Conservation (phyloP, 2,797 vertebrate species). For the Corythornis leucogaster region DNA sequence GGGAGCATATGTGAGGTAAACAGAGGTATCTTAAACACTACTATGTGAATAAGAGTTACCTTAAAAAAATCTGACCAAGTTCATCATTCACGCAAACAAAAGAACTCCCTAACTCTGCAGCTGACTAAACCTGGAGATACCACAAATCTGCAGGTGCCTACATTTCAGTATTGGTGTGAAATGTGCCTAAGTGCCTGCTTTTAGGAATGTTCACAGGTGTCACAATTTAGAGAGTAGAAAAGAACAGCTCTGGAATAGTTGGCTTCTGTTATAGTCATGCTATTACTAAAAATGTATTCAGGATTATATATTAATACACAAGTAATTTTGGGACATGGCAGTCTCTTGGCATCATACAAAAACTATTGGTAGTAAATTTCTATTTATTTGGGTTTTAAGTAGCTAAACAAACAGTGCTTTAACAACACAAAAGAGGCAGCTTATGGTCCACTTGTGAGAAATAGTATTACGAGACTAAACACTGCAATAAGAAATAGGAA, state of each 20-base stretch:
- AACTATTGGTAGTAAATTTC: neutral
- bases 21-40: neutral
- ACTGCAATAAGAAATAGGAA: neutral
- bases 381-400: neutral
- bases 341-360: neutral
- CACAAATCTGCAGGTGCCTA: neutral
- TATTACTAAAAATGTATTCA: neutral
- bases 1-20: neutral
- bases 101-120: neutral
- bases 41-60: neutral
- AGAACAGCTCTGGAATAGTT: neutral
- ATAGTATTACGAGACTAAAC: neutral
- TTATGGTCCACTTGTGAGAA: neutral
- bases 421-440: neutral
- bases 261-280: neutral
- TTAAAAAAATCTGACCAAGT: neutral
- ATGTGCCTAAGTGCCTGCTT: neutral
- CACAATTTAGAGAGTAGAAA: rapidly evolving
- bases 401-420: neutral
- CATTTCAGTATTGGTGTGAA: neutral
- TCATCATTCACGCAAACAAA: neutral
- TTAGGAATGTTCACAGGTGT: neutral
- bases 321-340: neutral
- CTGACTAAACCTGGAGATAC: neutral
- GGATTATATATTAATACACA: neutral